Evolutionary conservation across 2,888 invertebrate genomes (phyloP), one percentile per base, ranked within the genome.

Genomic region (Melieria crassipennis): DNA sequence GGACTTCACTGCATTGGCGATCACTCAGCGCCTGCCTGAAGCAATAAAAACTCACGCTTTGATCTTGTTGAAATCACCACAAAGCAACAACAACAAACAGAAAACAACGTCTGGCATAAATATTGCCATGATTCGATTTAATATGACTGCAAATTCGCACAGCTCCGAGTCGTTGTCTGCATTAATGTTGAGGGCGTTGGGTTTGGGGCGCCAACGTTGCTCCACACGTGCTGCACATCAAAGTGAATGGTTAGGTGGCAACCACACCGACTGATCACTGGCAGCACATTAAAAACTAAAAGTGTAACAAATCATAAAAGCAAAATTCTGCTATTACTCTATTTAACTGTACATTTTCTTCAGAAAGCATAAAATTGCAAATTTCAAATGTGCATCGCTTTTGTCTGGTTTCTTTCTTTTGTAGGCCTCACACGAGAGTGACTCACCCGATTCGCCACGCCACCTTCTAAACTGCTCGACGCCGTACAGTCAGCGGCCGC

Each of bases 401-500:
- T 16, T 16, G 16, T 30, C 30, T 30, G 9, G 0, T 67, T 69
- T 66, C 6, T 43, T 65, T n/a, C n/a, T n/a, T 73, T 72, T 73
- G 30, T 76, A 86, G 86, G 81, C 82, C 68, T 79, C 83, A 74
- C 79, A 83, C 78, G 86, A 86, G 81, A 82, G 78, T 71, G 86
- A 86, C 75, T 84, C 85, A 73, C 45, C 73, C 57, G 76, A 74
- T 57, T 75, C 75, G 4, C 72, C 75, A 61, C 65, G 65, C 52
- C 65, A 42, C 16, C 58, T 47, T 46, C 70, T 73, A 16, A 64
- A 64, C 69, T 48, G 10, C 61, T 30, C 30, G 30, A 70, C 69
- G 45, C 66, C 77, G 62, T 67, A 77, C 30, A 62, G 73, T 73
- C 77, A 75, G 72, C 80, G 82, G 5, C 80, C 80, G 52, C 80